Percentiles rank a stretch among this genome's conserved stretches.
phyloP scores from a whole-genome alignment of 1,140 invertebrate genomes.

The Lithobius niger region DNA sequence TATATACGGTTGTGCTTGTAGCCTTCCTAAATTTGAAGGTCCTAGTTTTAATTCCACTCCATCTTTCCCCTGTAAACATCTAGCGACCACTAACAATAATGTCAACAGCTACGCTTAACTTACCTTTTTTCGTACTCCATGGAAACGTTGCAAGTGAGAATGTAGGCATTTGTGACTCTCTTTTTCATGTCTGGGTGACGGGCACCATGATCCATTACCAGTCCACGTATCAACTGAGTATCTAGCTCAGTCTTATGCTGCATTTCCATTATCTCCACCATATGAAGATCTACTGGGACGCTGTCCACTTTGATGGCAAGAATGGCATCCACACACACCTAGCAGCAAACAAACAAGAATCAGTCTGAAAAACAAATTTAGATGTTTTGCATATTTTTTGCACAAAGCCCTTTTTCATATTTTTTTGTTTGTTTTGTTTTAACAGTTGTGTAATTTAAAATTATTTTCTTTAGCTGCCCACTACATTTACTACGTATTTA shows the following conservation, averaged over 20 bases:
- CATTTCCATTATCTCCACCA: slow-evolving; percentile 99
- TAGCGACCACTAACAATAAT: no score
- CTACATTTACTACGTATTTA: no score
- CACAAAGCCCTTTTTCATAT: not conserved
- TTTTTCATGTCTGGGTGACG: slow-evolving; percentile 99
- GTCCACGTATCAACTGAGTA: slow-evolving; percentile 69
- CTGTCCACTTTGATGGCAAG: slow-evolving; percentile 55
- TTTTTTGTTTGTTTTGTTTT: no score
- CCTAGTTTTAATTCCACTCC: no score
- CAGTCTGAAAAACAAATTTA: not conserved
- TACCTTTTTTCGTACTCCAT: slow-evolving; percentile 98
- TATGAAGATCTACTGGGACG: slow-evolving; percentile 80
- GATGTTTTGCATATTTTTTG: not conserved
- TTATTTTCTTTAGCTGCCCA: no score
- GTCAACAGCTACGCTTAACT: no score
- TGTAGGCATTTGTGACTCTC: slow-evolving; percentile 79
- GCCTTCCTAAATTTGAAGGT: no score
- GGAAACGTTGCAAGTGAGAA: slow-evolving; percentile 95
- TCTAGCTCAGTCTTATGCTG: slow-evolving; percentile 87
- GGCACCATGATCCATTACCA: slow-evolving; percentile 95
- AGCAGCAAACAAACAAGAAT: slow-evolving; percentile 13
- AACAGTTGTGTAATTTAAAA: not conserved
- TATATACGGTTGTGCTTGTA: no score
- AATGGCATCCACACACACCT: slow-evolving; percentile 76
- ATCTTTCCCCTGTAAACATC: no score